A percentile compares a stretch with the other conserved stretches of the same genome.
These are phyloP conservation scores for Oryzias javanicus DNA, from an alignment of 2,113 vertebrate genomes.

Conservation along the genomic window DNA sequence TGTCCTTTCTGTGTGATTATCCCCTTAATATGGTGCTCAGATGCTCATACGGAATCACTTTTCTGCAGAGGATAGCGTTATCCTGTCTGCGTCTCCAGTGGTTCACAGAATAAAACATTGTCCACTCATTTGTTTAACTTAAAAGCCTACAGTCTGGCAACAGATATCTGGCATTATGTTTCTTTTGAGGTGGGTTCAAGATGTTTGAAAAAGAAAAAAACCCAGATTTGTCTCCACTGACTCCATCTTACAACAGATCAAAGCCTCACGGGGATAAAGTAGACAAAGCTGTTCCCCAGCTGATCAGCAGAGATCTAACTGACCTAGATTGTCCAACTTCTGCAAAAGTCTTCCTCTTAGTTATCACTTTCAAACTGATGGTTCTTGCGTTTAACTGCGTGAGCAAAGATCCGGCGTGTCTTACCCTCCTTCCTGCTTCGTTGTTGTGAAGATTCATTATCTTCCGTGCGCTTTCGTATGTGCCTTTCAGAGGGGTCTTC, in stretches of 20 bases:
- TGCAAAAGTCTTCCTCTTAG: background rate
- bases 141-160: constrained; percentile 50
- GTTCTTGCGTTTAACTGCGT: too few relatives aligned
- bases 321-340: constrained; percentile 48
- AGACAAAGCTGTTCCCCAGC: constrained; percentile 65
- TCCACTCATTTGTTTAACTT: constrained; percentile 51
- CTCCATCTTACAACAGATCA: constrained; percentile 62
- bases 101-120: constrained; percentile 33
- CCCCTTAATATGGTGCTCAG: constrained; percentile 20
- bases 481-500: constrained; percentile 88
- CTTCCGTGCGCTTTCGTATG: constrained; percentile 87
- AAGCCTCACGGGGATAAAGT: constrained; percentile 51
- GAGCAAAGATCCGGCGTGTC: too few relatives aligned
- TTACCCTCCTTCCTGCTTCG: constrained; percentile 91
- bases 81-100: constrained; percentile 36
- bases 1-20: constrained; percentile 22
- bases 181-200: constrained; percentile 65
- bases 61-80: constrained; percentile 22
- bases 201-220: constrained; percentile 59
- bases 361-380: too few relatives aligned
- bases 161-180: constrained; percentile 43
- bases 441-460: constrained; percentile 98
- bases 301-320: constrained; percentile 57
- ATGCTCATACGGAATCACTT: constrained; percentile 24
- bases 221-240: constrained; percentile 39